These are phyloP conservation scores for Brachionichthys hirsutus DNA, from an alignment of 2,113 vertebrate genomes.

Conservation along the genomic window DNA sequence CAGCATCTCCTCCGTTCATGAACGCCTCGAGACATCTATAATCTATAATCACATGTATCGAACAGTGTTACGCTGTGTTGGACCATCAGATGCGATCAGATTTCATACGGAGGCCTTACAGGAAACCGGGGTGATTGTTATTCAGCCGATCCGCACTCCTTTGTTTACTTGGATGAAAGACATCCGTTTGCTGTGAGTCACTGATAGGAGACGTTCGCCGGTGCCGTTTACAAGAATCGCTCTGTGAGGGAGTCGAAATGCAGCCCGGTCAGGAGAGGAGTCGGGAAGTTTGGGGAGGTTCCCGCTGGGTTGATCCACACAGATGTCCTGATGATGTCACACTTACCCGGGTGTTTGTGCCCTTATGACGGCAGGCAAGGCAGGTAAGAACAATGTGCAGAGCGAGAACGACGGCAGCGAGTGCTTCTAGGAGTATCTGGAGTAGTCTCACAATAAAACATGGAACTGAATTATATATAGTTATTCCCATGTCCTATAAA, in stretches of 20 bases:
- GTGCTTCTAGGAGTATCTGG: too few relatives aligned
- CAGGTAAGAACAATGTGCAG: too few relatives aligned
- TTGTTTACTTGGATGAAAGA: conserved; percentile 49
- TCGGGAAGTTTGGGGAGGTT: conserved; percentile 41
- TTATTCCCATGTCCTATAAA: too few relatives aligned
- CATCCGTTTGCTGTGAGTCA: conserved; percentile 74
- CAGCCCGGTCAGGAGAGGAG: conserved; percentile 51
- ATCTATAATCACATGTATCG: too few relatives aligned
- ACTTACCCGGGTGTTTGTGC: conserved; percentile 62
- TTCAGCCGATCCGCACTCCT: conserved; percentile 16
- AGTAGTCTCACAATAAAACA: too few relatives aligned
- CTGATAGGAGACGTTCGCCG: conserved; percentile 43
- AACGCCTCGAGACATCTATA: too few relatives aligned
- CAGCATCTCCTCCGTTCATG: too few relatives aligned
- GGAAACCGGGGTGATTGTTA: conserved; percentile 7
- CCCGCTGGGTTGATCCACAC: conserved; percentile 36
- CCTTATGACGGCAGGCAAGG: conserved; percentile 46
- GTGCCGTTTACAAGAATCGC: conserved; percentile 56
- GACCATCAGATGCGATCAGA: too few relatives aligned
- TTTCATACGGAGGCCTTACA: background rate
- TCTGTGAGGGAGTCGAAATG: conserved; percentile 37
- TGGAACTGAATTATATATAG: too few relatives aligned
- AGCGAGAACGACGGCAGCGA: too few relatives aligned
- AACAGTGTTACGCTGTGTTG: too few relatives aligned
- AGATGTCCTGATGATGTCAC: conserved; percentile 74